Evolutionary conservation across 2,888 invertebrate genomes (phyloP).

Genomic region (Tolmerus cingulatus): DNA sequence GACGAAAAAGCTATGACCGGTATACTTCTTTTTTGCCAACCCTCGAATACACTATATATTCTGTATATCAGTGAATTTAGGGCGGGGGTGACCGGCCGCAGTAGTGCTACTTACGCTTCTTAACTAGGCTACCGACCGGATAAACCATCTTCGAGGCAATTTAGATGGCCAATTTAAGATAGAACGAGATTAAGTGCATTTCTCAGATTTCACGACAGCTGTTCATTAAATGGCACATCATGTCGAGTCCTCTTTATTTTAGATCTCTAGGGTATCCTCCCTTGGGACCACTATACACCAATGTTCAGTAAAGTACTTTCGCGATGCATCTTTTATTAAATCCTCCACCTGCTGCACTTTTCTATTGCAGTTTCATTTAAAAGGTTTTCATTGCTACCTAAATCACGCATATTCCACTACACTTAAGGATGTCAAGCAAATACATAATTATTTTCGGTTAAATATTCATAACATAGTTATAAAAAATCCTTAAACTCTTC

Average conservation of each 20-base stretch:
- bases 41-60: not conserved
- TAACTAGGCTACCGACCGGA: slow-evolving; percentile 23
- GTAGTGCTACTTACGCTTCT: not conserved
- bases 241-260: not conserved
- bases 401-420: no score
- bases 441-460: no score
- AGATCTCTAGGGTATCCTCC: not conserved
- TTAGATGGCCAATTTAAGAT: slow-evolving; percentile 39
- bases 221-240: slow-evolving; percentile 32
- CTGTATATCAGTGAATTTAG: not conserved
- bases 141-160: slow-evolving; percentile 9
- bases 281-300: not conserved
- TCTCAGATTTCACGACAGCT: slow-evolving; percentile 38
- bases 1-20: not conserved
- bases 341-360: not conserved
- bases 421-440: no score
- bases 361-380: no score
- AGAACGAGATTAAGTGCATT: slow-evolving; percentile 36
- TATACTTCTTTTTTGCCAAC: not conserved
- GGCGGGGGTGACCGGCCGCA: not conserved
- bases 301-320: not conserved
- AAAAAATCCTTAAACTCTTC: no score
- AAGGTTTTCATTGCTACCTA: no score
- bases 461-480: no score
- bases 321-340: not conserved